Base-by-base conservation (phyloP, 1,140 invertebrate species). In the Brachionus angularis region DNA sequence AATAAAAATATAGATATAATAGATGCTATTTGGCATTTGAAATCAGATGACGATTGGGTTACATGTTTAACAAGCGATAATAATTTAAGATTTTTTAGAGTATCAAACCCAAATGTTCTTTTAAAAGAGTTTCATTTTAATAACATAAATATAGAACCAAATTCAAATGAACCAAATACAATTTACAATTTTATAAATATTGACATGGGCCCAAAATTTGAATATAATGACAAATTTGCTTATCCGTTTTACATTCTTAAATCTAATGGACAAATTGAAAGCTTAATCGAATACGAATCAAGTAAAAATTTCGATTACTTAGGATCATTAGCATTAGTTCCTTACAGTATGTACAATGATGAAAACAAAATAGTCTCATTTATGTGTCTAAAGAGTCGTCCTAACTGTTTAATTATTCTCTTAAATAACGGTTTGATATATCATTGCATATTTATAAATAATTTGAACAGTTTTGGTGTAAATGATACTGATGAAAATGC, bases 11-110 rank as follows among this genome's bases (percentile, higher is more conserved):
- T 36, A 1, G n/a, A 10, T 5, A 39, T 58, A 18, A 27, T 23
- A 3, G 53, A 58, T 39, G 53, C 21, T 23, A 58, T 58, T 58
- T 58, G 53, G 53, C 53, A 58, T 23, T 39, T 10, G n/a, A 58
- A 58, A 39, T 2, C 18, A 25, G 33, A 58, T 12, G 53, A 58
- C 5, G 36, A 58, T 36, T 21, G 34, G 5, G 25, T 58, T 14
- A 34, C 25, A 12, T 58, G 33, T n/a, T 25, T 58, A 23, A 39
- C 33, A 23, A 23, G 33, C n/a, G 53, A 58, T 27, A 4, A 36
- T 4, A 33, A 25, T 12, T 12, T 58, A 0, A 58, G 16, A 39
- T 23, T 58, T 10, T 58, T 39, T 39, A 33, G 14, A 18, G 34
- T 58, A 27, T 58, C 53, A 36, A 29, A 18, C 14, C 53, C 53